Evolutionary conservation across 2,888 invertebrate genomes (phyloP), one percentile per base, ranked within the genome.

Genomic region (Polyommatus iphigenia): DNA sequence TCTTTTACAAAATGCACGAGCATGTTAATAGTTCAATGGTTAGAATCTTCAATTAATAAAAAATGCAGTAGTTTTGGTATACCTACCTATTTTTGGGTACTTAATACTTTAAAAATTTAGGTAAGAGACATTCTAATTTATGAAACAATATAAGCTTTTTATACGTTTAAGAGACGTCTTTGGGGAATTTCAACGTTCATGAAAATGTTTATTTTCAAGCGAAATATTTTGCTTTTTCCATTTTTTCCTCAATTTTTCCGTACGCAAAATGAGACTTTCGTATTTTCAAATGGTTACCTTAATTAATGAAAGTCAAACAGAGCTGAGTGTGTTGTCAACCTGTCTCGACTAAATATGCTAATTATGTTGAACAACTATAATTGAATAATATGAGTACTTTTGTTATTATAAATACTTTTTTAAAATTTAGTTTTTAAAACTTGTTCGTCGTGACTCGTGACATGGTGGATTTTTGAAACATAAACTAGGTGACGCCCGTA

Each of bases 251-350:
- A 29, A 15, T 67, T 29, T 15, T 67, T 67, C 5, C 24, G 67
- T 15, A 67, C 24, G 67, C 67, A 67, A 67, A 62, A 62, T 62
- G 18, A 4, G 29, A 29, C 10, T 32, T 29, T 20, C 62, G 62
- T 15, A 29, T 15, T 67, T 67, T 67, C 15, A 29, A 67, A 67
- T 29, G 15, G 18, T 5, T 67, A 59, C 59, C 20, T 32, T 67
- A 67, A 32, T 67, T 32, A 67, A 67, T 67, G 29, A 18, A 67
- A 67, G 29, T 67, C 29, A 32, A 29, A 67, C 67, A 67, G 29
- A 29, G 5, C 29, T 18, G 32, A 67, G 29, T 32, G 32, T 67
- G 29, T 67, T 32, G 29, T 29, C 67, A 32, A 32, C 67, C 10
- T 67, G 15, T 15, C 67, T 24, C 24, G 59, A 20, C 59, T 59